Conservation (phyloP, 2,113 vertebrate species). For the Clarias magur region DNA sequence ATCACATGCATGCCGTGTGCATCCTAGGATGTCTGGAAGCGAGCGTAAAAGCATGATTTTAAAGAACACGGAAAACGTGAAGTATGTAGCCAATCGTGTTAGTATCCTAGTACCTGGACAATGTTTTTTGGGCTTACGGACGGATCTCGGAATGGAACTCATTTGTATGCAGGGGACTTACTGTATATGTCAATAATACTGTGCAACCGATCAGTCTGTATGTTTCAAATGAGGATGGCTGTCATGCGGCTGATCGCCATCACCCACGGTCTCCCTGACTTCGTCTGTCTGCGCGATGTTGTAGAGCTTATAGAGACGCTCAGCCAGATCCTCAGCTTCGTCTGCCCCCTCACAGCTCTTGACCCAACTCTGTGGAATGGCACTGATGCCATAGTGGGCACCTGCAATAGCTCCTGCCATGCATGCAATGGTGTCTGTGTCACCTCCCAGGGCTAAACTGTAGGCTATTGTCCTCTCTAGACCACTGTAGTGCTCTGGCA, state of each 20-base stretch:
- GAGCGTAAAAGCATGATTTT: no score
- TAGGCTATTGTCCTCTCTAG: conserved; percentile 92
- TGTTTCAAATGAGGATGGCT: conserved; percentile 24
- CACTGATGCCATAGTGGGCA: conserved; percentile 89
- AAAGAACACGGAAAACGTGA: no score
- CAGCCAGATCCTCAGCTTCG: conserved; percentile 82
- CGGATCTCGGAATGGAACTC: no score
- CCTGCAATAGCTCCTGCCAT: conserved; percentile 98
- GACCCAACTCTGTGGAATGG: conserved; percentile 84
- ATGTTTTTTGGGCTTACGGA: no score
- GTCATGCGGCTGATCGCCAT: conserved; percentile 18
- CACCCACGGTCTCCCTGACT: conserved; percentile 32
- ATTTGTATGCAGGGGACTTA: no score
- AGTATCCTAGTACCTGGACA: no score
- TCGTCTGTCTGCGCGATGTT: conserved; percentile 54
- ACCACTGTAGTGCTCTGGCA: conserved; percentile 81
- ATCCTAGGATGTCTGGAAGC: no score
- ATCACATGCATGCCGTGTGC: no score
- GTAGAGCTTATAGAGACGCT: conserved; percentile 81
- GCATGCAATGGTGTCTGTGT: conserved; percentile 98
- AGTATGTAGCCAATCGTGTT: no score
- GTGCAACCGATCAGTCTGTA: conserved; percentile 35
- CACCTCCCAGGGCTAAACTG: conserved; percentile 92
- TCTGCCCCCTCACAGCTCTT: conserved; percentile 87
- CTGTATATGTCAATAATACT: conserved; percentile 6